Conservation (phyloP, 2,113 vertebrate genomes). For the Sus scrofa region T2T-Sscrofa CM000818.6:57059501-57060000, state of each 20-base stretch:
- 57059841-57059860: background rate
- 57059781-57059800: background rate
- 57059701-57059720: background rate
- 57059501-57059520: too few relatives aligned
- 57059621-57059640: background rate
- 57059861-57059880: background rate
- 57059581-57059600: background rate
- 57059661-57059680: background rate
- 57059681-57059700: background rate
- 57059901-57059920: constrained; percentile 31
- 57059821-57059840: background rate
- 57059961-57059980: background rate
- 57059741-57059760: background rate
- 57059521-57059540: too few relatives aligned
- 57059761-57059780: background rate
- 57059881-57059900: constrained; percentile 6
- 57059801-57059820: background rate
- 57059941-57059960: constrained; percentile 30
- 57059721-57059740: background rate
- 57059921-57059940: constrained; percentile 34
- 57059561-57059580: background rate
- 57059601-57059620: background rate
- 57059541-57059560: background rate
- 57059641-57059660: background rate
- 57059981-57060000: background rate